A percentile compares a stretch with the other conserved stretches of the same genome.
These are phyloP conservation scores for Camponotus floridanus DNA, from an alignment of 1,140 invertebrate genomes.

Conservation along the genomic window DNA sequence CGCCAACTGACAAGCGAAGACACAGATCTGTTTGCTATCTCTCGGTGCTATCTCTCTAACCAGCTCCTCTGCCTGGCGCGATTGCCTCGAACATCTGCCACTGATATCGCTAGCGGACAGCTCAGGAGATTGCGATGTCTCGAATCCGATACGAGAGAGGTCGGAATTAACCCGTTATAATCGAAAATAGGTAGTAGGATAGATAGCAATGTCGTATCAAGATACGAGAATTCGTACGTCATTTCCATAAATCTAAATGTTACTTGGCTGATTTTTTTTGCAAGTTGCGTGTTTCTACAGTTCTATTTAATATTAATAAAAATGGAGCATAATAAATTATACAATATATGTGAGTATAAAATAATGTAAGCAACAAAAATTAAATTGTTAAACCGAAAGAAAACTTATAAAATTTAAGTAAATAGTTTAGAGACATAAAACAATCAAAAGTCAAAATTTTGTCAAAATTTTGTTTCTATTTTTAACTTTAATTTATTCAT, in stretches of 20 bases:
- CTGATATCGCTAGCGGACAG: slow-evolving; percentile 61
- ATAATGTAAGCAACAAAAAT: too few relatives aligned
- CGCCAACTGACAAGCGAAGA: slow-evolving; percentile 59
- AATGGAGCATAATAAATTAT: background rate
- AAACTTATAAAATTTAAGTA: background rate
- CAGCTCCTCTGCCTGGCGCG: slow-evolving; percentile 41
- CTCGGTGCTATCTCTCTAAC: slow-evolving; percentile 52
- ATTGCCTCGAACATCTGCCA: slow-evolving; percentile 59
- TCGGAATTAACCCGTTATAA: slow-evolving; percentile 50
- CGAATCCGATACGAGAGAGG: slow-evolving; percentile 41
- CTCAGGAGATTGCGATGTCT: slow-evolving; percentile 62
- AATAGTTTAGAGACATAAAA: background rate
- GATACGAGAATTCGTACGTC: slow-evolving; percentile 27
- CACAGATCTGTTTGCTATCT: slow-evolving; percentile 61
- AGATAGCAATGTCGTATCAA: slow-evolving; percentile 17
- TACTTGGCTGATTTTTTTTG: background rate
- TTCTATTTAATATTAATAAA: background rate
- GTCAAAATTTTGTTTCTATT: too few relatives aligned
- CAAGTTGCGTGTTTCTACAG: background rate
- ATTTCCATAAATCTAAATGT: background rate
- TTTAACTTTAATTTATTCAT: too few relatives aligned
- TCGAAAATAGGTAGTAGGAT: slow-evolving; percentile 35
- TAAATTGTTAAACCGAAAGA: too few relatives aligned
- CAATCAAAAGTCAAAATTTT: too few relatives aligned
- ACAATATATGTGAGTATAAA: background rate